A percentile compares a stretch with the other conserved stretches of the same genome.
These are phyloP conservation scores for Miltochrista miniata DNA, from an alignment of 2,888 invertebrate genomes.

Conservation along the genomic window DNA sequence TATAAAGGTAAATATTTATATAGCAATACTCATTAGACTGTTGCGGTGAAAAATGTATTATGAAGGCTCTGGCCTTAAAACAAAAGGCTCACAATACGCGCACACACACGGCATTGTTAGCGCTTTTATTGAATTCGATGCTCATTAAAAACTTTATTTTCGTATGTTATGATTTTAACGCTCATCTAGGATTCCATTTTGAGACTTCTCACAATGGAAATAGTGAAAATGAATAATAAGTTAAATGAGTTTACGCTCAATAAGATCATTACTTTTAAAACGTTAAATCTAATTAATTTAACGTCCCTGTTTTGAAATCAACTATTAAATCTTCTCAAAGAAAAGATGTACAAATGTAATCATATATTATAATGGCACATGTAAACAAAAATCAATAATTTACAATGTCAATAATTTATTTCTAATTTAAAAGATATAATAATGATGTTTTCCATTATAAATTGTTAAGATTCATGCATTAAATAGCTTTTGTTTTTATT, in stretches of 20 bases:
- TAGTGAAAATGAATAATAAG: conserved; percentile 13
- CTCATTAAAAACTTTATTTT: conserved; percentile 71
- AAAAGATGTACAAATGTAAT: too few relatives aligned
- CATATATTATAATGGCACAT: too few relatives aligned
- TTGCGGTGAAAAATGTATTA: conserved; percentile 68
- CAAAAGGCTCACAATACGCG: conserved; percentile 69
- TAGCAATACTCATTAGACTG: conserved; percentile 69
- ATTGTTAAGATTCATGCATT: too few relatives aligned
- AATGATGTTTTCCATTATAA: too few relatives aligned
- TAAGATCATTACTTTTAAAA: too few relatives aligned
- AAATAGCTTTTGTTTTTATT: too few relatives aligned
- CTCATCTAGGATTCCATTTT: conserved; percentile 21
- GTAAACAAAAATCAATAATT: too few relatives aligned
- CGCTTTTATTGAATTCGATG: conserved; percentile 72
- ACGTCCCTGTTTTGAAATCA: too few relatives aligned
- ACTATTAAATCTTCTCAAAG: too few relatives aligned
- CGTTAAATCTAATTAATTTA: too few relatives aligned
- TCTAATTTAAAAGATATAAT: too few relatives aligned
- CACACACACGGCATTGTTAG: conserved; percentile 73
- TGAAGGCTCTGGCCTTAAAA: conserved; percentile 56
- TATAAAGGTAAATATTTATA: conserved; percentile 31
- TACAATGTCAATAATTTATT: too few relatives aligned
- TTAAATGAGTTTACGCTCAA: conserved; percentile 14
- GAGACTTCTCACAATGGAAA: conserved; percentile 15
- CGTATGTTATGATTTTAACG: conserved; percentile 36